These are phyloP conservation scores for Brassicogethes aeneus DNA, from an alignment of 2,888 invertebrate species.

Conservation along the genomic window DNA sequence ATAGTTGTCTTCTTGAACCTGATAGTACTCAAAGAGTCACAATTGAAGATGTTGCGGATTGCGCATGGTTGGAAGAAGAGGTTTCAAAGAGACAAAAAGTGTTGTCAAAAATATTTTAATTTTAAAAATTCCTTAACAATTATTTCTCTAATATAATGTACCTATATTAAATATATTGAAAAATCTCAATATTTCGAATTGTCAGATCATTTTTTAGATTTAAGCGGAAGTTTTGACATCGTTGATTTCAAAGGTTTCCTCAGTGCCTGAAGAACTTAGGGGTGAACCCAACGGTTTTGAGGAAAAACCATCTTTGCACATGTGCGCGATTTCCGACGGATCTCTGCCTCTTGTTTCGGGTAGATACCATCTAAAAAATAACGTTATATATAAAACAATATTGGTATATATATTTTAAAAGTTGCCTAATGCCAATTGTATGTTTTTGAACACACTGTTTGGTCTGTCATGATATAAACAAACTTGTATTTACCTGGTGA, in stretches of 20 bases:
- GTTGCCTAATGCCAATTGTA: too few species aligned
- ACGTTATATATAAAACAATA: background rate
- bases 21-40: conserved; percentile 42
- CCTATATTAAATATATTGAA: too few species aligned
- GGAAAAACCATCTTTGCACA: conserved; percentile 53
- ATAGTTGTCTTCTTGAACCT: conserved; percentile 45
- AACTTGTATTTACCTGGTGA: conserved; percentile 48
- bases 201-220: background rate
- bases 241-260: conserved; percentile 8
- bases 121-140: background rate
- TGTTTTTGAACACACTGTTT: too few species aligned
- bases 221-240: conserved; percentile 6
- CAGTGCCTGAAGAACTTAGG: conserved; percentile 9
- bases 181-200: too few species aligned
- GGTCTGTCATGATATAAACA: too few species aligned
- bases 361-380: conserved; percentile 52
- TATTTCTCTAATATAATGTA: too few species aligned
- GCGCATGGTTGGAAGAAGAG: conserved; percentile 35
- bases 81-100: background rate
- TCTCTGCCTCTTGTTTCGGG: conserved; percentile 69
- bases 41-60: conserved; percentile 34
- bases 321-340: conserved; percentile 52
- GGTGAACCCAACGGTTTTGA: conserved; percentile 24
- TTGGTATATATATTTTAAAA: too few species aligned
- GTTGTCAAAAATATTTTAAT: background rate